These are phyloP conservation scores for Thysanoteuthis rhombus DNA, from an alignment of 2,888 invertebrate genomes.

Conservation along the genomic window DNA sequence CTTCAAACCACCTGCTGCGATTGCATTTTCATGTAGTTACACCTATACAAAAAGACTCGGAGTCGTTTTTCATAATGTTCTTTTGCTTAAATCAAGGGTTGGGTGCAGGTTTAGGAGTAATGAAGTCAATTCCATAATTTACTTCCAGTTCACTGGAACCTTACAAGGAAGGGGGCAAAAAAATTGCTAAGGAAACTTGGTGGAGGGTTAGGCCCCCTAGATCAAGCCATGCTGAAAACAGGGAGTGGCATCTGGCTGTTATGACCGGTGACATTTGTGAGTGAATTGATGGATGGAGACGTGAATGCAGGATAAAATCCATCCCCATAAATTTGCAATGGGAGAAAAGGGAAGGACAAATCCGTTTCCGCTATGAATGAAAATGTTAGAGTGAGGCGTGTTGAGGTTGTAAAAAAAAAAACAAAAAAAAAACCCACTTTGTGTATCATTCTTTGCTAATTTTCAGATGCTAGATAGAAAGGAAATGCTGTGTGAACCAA, in stretches of 20 bases:
- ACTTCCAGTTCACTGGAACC: neutral
- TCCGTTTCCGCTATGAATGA: neutral
- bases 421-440: too few relatives aligned
- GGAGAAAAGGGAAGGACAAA: neutral
- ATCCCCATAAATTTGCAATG: neutral
- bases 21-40: neutral
- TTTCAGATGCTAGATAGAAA: too few relatives aligned
- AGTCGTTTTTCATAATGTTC: neutral
- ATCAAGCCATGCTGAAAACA: neutral
- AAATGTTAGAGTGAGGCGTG: neutral
- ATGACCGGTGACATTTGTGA: neutral
- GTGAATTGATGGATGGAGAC: neutral
- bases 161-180: neutral
- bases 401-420: neutral
- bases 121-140: neutral
- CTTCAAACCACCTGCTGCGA: too few relatives aligned
- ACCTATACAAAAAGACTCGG: neutral
- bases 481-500: too few relatives aligned
- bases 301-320: neutral
- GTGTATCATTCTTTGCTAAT: too few relatives aligned
- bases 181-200: neutral
- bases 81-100: neutral
- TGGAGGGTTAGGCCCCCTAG: neutral
- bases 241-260: neutral
- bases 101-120: neutral